Evolutionary conservation across 2,797 vertebrate genomes (phyloP).

Genomic region (Florisuga fusca): DNA sequence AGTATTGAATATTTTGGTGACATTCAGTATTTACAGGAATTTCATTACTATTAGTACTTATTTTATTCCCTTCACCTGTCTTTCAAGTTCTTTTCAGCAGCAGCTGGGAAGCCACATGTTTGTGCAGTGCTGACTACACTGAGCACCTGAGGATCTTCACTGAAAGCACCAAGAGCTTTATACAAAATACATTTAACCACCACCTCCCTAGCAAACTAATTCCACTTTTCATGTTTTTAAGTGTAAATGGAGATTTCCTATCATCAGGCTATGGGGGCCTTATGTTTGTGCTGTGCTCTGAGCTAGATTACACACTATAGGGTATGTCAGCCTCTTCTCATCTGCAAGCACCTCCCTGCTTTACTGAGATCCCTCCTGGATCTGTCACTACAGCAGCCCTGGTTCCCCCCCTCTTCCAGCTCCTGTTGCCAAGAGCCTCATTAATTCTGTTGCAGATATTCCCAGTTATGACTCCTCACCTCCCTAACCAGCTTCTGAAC

Average conservation of each 20-base stretch:
- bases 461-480: neutral
- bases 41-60: neutral
- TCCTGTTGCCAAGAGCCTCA: neutral
- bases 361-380: neutral
- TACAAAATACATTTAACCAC: neutral
- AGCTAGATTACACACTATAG: neutral
- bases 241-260: neutral
- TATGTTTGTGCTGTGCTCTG: neutral
- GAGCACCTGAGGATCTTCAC: neutral
- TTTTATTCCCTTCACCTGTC: neutral
- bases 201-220: neutral
- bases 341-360: neutral
- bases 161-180: neutral
- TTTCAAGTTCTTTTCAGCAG: neutral
- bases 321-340: neutral
- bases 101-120: neutral
- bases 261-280: neutral
- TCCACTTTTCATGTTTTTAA: neutral
- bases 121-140: neutral
- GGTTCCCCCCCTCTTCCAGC: neutral
- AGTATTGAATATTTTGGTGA: neutral
- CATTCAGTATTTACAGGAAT: neutral
- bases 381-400: neutral
- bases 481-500: slow-evolving; percentile 22
- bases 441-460: neutral